phyloP scores from a whole-genome alignment of 2,888 invertebrate species.

The Antheraea yamamai region DNA sequence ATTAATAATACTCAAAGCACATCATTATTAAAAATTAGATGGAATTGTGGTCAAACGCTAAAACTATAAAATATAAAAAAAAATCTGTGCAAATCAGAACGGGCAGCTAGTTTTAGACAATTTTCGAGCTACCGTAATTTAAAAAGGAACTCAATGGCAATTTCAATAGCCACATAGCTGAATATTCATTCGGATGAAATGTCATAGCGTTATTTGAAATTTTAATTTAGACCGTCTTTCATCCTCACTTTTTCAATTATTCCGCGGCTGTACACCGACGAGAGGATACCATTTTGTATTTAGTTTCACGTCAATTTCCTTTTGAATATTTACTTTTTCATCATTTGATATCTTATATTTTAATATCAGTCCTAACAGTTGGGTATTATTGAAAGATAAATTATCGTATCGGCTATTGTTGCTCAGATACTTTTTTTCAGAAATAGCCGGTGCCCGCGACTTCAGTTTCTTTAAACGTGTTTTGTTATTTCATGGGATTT shows the following conservation, averaged over 20 bases:
- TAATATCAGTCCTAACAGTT: no score
- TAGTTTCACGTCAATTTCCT: neutral
- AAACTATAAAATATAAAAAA: no score
- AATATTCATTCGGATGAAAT: constrained; percentile 19
- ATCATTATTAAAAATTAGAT: no score
- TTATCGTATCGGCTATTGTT: neutral
- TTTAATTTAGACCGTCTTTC: constrained; percentile 17
- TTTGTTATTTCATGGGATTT: no score
- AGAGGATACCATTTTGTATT: neutral
- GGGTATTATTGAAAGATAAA: neutral
- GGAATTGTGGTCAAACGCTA: no score
- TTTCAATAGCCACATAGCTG: constrained; percentile 13
- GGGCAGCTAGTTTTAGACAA: neutral
- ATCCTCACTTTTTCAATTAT: neutral
- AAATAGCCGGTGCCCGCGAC: no score
- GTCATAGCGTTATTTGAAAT: constrained; percentile 16
- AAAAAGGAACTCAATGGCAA: neutral
- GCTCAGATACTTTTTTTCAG: no score
- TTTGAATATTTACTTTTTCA: neutral
- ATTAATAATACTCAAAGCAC: no score
- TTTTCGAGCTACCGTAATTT: neutral
- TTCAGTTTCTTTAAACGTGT: no score
- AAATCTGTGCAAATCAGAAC: no score
- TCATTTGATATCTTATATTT: neutral
- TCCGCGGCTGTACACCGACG: neutral